Percentiles rank a stretch among this genome's conserved stretches.
phyloP scores from a whole-genome alignment of 2,797 vertebrate genomes.

The Lutjanus campechanus region DNA sequence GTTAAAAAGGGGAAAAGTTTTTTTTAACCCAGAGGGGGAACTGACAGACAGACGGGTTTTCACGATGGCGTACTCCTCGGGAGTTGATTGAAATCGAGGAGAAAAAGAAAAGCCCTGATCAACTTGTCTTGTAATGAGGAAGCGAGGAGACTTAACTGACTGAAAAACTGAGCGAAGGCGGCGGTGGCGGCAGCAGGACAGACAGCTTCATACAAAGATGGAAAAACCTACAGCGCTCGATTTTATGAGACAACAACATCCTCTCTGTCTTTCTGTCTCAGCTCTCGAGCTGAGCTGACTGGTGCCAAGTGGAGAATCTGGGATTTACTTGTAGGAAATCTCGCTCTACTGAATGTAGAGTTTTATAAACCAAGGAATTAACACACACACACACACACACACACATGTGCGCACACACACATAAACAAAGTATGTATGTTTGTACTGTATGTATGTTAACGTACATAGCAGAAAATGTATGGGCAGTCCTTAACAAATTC shows the following conservation, averaged over 20 bases:
- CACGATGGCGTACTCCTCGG: slow-evolving; percentile 27
- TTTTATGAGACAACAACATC: slow-evolving; percentile 73
- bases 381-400: slow-evolving; percentile 48
- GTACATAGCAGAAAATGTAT: slow-evolving; percentile 75
- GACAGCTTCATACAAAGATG: slow-evolving; percentile 85
- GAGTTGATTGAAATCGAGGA: slow-evolving; percentile 40
- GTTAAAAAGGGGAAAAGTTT: slow-evolving; percentile 33
- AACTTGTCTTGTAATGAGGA: slow-evolving; percentile 48
- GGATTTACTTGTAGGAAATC: slow-evolving; percentile 83
- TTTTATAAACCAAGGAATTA: slow-evolving; percentile 86
- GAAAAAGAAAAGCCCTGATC: slow-evolving; percentile 29
- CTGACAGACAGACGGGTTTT: slow-evolving; percentile 40
- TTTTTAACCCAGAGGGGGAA: slow-evolving; percentile 52
- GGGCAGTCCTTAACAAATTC: slow-evolving; percentile 77
- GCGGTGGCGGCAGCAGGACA: slow-evolving; percentile 54
- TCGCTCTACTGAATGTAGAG: slow-evolving; percentile 87
- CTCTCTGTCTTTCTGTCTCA: slow-evolving; percentile 71
- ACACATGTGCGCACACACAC: slow-evolving; percentile 22
- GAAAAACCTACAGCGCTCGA: slow-evolving; percentile 58
- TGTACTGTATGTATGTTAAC: slow-evolving; percentile 78
- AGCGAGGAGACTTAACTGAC: slow-evolving; percentile 66
- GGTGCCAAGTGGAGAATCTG: slow-evolving; percentile 84
- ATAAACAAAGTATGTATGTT: slow-evolving; percentile 78
- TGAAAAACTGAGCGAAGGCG: slow-evolving; percentile 66
- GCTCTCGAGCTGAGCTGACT: slow-evolving; percentile 82